Base-by-base conservation (phyloP, 2,113 vertebrate genomes). In the Gasterosteus aculeatus region DNA sequence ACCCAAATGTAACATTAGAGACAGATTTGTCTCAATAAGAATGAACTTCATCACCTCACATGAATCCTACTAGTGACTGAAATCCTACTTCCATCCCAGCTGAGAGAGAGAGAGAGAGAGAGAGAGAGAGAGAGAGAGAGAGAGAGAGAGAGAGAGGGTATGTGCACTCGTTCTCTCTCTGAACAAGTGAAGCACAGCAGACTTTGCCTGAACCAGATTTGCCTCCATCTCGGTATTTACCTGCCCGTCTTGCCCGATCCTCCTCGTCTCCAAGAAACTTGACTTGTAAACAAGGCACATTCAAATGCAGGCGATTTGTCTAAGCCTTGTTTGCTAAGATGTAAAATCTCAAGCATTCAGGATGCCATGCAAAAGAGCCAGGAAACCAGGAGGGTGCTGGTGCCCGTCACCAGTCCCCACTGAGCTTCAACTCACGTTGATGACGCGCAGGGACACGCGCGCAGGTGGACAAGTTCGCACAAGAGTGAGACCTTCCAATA, bases 211-310 rank as follows among this genome's bases (percentile, higher is more conserved):
- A 33, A 63, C 57, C 12, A 35, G 63, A 85, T 83, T 88, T 85
- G 54, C 69, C 35, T 85, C 22, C 9, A 0, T 42, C 19, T 44
- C 19, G 31, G 14, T 44, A 56, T 42, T 75, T 49, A 54, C 42
- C 35, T 53, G 10, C 44, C 10, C 2, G 11, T 75, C 85, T 67
- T 63, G 38, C 15, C 35, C 31, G 4, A 29, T 47, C 41, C 16
- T 16, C 29, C 26, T 64, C 76, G 42, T 80, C 75, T 83, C 72
- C 49, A 76, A 80, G 88, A 87, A 92, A 92, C 89, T 90, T 89
- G 88, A 92, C 92, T 91, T 92, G 90, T 90, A 92, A 93, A 93
- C 69, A 80, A 89, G 83, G 38, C 65, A 38, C 79, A 93, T 89
- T 91, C 92, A 93, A 92, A 93, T 91, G 26, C 10, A 9, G 18